These are phyloP conservation scores for Drosophila miranda DNA, from an alignment of 1,140 invertebrate genomes.

Conservation along the genomic window DNA sequence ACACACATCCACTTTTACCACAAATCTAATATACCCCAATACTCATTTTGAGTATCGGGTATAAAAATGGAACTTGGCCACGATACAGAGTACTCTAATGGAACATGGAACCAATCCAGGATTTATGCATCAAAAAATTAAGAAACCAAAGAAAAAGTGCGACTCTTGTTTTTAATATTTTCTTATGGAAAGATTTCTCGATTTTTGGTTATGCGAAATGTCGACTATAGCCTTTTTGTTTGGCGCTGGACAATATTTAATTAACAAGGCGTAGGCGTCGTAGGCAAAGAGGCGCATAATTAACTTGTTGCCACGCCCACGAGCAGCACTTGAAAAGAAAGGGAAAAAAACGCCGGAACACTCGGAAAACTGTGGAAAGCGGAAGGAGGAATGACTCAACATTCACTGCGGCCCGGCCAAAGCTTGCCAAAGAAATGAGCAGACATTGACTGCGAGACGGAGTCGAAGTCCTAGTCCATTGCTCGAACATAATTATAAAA, in stretches of 20 bases:
- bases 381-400: conserved; percentile 39
- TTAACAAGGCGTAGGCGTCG: conserved; percentile 57
- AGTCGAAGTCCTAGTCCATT: conserved; percentile 35
- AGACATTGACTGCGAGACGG: conserved; percentile 24
- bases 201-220: not conserved
- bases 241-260: conserved; percentile 47
- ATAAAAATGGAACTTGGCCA: not conserved
- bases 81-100: too few species aligned
- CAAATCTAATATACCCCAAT: too few species aligned
- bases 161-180: too few species aligned
- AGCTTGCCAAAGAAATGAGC: conserved; percentile 61
- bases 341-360: conserved; percentile 9
- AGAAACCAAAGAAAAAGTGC: too few species aligned
- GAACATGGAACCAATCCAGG: too few species aligned
- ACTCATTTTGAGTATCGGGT: too few species aligned
- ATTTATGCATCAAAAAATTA: too few species aligned
- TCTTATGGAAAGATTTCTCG: too few species aligned
- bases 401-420: conserved; percentile 69
- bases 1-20: too few species aligned
- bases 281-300: conserved; percentile 65
- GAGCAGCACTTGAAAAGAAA: conserved; percentile 47
- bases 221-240: conserved; percentile 12
- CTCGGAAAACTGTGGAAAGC: conserved; percentile 25
- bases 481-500: conserved; percentile 81
- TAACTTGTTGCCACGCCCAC: conserved; percentile 71